Evolutionary conservation across 2,797 vertebrate genomes (phyloP), one percentile per base, ranked within the genome.

Genomic region (Psittacula echo): DNA sequence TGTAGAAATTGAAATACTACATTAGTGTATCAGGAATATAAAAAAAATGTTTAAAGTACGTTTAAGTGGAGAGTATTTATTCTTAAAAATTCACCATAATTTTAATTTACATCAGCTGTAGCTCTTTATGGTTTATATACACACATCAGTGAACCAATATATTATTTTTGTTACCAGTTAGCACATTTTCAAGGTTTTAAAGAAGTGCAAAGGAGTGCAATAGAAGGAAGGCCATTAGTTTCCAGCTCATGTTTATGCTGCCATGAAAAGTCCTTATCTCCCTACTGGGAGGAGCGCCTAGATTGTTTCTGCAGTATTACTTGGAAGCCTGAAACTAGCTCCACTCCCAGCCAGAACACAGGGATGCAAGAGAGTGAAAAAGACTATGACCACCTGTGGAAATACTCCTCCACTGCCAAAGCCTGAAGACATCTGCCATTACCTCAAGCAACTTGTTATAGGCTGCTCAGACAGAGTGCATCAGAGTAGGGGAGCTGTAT

Each of bases 311-410:
- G 13, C n/a, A 65, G 51, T 51, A 72, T 5, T n/a, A 29, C 53
- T 54, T 23, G 10, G 12, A 87, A 11, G 14, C 30, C 44, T 70
- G 39, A 51, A 15, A 32, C 11, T 12, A 30, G 16, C 2, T 4
- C 2, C 58, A 7, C 11, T 80, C 26, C 47, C 3, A 9, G 27
- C 2, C 17, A 30, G 42, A 68, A 24, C 11, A 60, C 9, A 51
- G 9, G 15, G n/a, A 22, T 32, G 10, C n/a, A 47, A 58, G 32
- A 44, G 5, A 8, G 20, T 5, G 9, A 85, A 19, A 7, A 34
- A 8, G 34, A 21, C 32, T 23, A 1, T 26, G 24, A 12, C 53
- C 19, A 16, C 34, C 32, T 0, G 5, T 0, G 0, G 27, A 45
- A 10, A 7, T 37, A 24, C 42, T 64, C 29, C 50, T 70, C 10